Base-by-base conservation (phyloP, 2,888 invertebrate species). In the Apamea monoglypha region DNA sequence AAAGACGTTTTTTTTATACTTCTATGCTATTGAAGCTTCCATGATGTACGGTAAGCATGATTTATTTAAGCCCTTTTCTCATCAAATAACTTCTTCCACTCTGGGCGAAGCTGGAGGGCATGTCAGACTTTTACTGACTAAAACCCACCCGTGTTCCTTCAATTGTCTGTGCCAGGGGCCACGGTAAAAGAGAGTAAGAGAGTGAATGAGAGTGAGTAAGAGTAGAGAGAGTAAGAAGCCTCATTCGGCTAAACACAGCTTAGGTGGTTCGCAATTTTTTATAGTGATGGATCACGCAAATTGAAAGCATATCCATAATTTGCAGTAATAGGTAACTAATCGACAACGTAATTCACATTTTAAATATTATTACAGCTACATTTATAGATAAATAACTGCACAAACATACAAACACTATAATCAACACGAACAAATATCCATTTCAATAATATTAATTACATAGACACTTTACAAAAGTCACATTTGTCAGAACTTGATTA, bases 401-500 rank as follows among this genome's bases (percentile, higher is more conserved):
- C 2, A 53, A 47, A 56, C 0, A 72, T 21, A 25, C 29, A 66
- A 75, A 75, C 29, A 77, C 76, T 78, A 69, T 85, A 85, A 81
- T 85, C 78, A 80, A 80, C 72, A 78, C 71, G 78, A 87, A 81
- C 63, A 87, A 78, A 85, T 78, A 80, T 84, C 12, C 61, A 81
- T 87, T 76, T 83, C 3, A 78, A 80, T 85, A 56, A 56, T 36
- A 77, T 79, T 83, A 88, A 89, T 85, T 86, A 78, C 67, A 83
- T 78, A 84, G 69, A 86, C 84, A 84, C 78, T 82, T 80, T 53
- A 69, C 76, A 32, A 76, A 85, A 81, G 73, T 82, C 77, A 78
- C 61, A 82, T 88, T 86, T 85, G 87, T 89, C 71, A 82, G 70
- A 89, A 76, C 61, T 88, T 83, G 72, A 89, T 88, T 89, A 86